Percentiles rank a stretch among this genome's conserved stretches.
Evolutionary conservation across 2,888 invertebrate genomes (phyloP).

Genomic region (Clunio marinus): DNA sequence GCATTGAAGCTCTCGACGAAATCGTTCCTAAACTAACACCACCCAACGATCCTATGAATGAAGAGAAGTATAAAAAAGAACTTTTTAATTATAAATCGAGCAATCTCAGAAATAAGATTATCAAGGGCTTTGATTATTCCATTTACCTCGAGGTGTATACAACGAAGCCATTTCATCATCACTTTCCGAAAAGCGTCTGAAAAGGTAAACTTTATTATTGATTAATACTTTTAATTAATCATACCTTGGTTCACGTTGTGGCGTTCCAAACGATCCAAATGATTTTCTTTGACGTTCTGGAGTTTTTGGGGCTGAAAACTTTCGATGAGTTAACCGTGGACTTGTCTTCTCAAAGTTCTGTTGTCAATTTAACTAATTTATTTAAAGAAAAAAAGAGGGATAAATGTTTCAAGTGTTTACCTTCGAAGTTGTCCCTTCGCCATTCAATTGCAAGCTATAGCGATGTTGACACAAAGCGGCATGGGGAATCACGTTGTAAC

Average conservation of each 20-base stretch:
- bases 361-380: background rate
- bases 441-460: slow-evolving; percentile 43
- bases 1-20: slow-evolving; percentile 60
- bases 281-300: slow-evolving; percentile 42
- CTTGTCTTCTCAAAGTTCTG: slow-evolving; percentile 41
- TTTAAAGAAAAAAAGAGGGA: slow-evolving; percentile 2
- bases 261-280: slow-evolving; percentile 41
- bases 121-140: background rate
- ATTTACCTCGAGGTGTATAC: slow-evolving; percentile 42
- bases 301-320: slow-evolving; percentile 41
- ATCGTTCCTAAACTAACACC: slow-evolving; percentile 45
- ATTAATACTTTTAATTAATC: background rate
- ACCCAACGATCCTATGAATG: slow-evolving; percentile 42
- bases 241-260: slow-evolving; percentile 42
- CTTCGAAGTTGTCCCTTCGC: slow-evolving; percentile 40
- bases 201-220: slow-evolving; percentile 1
- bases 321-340: slow-evolving; percentile 41
- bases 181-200: slow-evolving; percentile 43
- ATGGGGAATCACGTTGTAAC: slow-evolving; percentile 42
- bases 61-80: background rate
- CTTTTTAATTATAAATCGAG: background rate
- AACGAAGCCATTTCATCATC: slow-evolving; percentile 43
- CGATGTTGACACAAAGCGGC: slow-evolving; percentile 43
- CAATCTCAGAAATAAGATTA: background rate
- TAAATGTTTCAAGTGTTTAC: slow-evolving; percentile 38